Base-by-base conservation (phyloP, 1,140 invertebrate species). In the Tetragnatha versicolor region DNA sequence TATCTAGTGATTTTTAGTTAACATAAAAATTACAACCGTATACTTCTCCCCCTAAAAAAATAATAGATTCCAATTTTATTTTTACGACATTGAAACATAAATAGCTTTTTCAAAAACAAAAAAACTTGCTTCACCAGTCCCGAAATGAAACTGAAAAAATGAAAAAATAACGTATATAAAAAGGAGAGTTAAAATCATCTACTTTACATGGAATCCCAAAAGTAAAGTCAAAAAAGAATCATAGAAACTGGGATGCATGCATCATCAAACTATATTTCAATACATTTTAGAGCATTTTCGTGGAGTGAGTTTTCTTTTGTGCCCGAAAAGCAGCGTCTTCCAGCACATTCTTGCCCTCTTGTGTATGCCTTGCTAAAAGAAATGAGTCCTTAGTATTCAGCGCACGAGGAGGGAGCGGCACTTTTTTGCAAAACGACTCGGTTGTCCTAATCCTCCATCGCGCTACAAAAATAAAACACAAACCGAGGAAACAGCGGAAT, bases 401-500 rank as follows among this genome's bases (percentile, higher is more conserved):
- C 55, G 73, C 61, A 61, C 61, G 61, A 27, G 66, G 27, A 51
- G 45, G 39, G 55, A 42, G 66, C 65, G 35, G 60, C 47, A 65
- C 61, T 77, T 77, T n/a, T 77, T 77, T 53, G 61, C 73, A 66
- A 77, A 77, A 77, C 61, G 73, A 29, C 61, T 77, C 45, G 65
- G 73, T 77, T 77, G 73, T 66, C 61, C 73, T 77, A 53, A 53
- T 63, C 73, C 61, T 63, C 73, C 73, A 53, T 66, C 20, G 29
- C 20, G 22, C 65, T 77, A 66, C 61, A 65, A 65, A 77, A 77
- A 61, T 60, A 66, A 77, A 77, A 60, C 60, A 73, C 37, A 47
- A 66, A 42, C 72, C 27, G 20, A 58, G 51, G 45, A 55, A 75
- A 63, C 33, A 33, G 27, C 58, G 35, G 29, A 47, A 53, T 31